A percentile compares a stretch with the other conserved stretches of the same genome.
phyloP scores from a whole-genome alignment of 2,797 vertebrate genomes.

The Dryobates pubescens region DNA sequence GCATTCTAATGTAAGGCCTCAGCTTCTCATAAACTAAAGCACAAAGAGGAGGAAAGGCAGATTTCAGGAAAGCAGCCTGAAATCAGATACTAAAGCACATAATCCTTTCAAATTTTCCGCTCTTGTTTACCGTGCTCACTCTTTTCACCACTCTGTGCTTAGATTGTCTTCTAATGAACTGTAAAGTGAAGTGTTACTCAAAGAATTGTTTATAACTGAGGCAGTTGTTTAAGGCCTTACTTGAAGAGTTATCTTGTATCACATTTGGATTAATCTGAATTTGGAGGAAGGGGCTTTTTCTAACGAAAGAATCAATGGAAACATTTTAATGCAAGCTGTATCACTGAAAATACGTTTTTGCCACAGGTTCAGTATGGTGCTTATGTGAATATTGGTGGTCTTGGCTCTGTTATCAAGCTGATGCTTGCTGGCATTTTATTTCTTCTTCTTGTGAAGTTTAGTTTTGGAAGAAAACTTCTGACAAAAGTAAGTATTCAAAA shows the following conservation, averaged over 20 bases:
- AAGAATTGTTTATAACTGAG: background rate
- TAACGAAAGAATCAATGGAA: background rate
- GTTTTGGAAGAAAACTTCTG: conserved; percentile 90
- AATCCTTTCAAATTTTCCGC: background rate
- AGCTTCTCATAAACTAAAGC: background rate
- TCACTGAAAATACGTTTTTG: background rate
- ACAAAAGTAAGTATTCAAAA: conserved; percentile 84
- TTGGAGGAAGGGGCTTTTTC: background rate
- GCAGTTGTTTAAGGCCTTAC: background rate
- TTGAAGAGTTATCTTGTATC: background rate
- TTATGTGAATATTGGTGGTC: conserved; percentile 85
- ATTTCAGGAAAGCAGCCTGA: background rate
- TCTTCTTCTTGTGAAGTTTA: conserved; percentile 89
- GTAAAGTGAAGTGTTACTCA: background rate
- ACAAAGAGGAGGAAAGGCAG: background rate
- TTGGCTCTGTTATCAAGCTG: conserved; percentile 86
- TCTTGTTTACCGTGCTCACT: background rate
- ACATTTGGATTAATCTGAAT: background rate
- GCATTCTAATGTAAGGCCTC: background rate
- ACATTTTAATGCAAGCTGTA: background rate
- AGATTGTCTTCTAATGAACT: background rate
- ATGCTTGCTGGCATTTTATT: conserved; percentile 92
- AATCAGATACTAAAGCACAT: background rate
- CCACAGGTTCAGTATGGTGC: conserved; percentile 92
- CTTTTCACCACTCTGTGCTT: background rate